These are phyloP conservation scores for Urocynchramus pylzowi DNA, from an alignment of 2,113 vertebrate genomes.

Conservation along the genomic window DNA sequence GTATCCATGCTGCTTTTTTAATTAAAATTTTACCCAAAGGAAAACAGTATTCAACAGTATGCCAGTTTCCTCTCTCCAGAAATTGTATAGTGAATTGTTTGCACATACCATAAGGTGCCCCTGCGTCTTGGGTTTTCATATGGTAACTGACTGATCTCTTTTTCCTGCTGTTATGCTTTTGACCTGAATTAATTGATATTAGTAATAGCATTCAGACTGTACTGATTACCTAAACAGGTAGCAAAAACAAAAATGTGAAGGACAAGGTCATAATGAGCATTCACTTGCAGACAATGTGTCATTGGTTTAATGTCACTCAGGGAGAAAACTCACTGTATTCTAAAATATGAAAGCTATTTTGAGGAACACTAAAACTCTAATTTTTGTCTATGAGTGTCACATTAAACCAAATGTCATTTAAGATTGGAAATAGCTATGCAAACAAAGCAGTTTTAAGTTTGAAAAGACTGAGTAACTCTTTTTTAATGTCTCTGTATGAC, in stretches of 20 bases:
- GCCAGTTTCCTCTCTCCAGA: constrained; percentile 76
- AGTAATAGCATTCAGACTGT: constrained; percentile 41
- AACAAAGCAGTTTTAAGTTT: background rate
- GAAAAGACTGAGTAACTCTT: background rate
- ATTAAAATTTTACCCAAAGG: constrained; percentile 83
- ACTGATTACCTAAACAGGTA: constrained; percentile 72
- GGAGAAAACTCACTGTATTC: constrained; percentile 7
- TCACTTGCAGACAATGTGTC: background rate
- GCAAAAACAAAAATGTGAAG: constrained; percentile 11
- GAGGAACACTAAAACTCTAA: background rate
- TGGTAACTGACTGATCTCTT: constrained; percentile 66
- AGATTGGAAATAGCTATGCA: background rate
- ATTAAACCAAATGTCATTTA: background rate
- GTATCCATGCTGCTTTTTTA: constrained; percentile 81
- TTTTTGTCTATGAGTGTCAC: background rate
- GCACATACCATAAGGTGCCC: constrained; percentile 78
- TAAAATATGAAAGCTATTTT: background rate
- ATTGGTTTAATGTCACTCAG: background rate
- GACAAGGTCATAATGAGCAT: background rate
- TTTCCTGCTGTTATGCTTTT: constrained; percentile 71
- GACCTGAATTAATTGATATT: constrained; percentile 77
- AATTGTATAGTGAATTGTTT: constrained; percentile 79
- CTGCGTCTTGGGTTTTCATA: constrained; percentile 72
- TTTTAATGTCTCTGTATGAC: background rate
- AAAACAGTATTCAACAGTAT: constrained; percentile 77